These are phyloP conservation scores for Drosophila simulans DNA, from an alignment of 1,140 invertebrate species.

Conservation along the genomic window DNA sequence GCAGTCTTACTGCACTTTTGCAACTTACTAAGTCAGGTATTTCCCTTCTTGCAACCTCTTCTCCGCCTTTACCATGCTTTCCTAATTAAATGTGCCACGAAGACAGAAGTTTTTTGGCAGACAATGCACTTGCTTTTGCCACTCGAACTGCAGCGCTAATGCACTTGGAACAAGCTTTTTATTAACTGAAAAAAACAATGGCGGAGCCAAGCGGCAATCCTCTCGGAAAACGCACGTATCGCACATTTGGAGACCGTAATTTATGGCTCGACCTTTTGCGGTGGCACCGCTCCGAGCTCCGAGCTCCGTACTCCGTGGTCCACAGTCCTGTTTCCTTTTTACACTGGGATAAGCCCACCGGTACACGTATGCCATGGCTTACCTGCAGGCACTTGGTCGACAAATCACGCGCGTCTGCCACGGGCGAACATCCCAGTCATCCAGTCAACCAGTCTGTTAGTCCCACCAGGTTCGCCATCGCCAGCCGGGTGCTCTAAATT, in stretches of 20 bases:
- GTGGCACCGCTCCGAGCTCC: background rate
- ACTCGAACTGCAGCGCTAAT: slow-evolving; percentile 45
- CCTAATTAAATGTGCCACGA: slow-evolving; percentile 57
- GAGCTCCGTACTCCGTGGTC: background rate
- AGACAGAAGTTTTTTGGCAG: slow-evolving; percentile 31
- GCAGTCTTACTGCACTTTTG: slow-evolving; percentile 12
- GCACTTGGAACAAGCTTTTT: slow-evolving; percentile 53
- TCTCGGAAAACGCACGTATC: slow-evolving; percentile 46
- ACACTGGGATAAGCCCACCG: slow-evolving; percentile 6
- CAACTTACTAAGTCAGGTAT: slow-evolving; percentile 15
- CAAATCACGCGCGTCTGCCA: slow-evolving; percentile 54
- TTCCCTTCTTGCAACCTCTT: slow-evolving; percentile 11
- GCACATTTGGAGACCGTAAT: slow-evolving; percentile 63
- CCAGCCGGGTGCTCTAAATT: slow-evolving; percentile 51
- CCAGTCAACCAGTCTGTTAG: slow-evolving; percentile 11
- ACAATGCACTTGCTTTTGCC: slow-evolving; percentile 26
- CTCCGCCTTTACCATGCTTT: slow-evolving; percentile 11
- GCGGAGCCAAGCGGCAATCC: slow-evolving; percentile 25
- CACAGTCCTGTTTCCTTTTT: background rate
- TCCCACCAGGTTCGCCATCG: slow-evolving; percentile 11
- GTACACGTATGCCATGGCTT: slow-evolving; percentile 20
- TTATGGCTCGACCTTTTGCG: slow-evolving; percentile 48
- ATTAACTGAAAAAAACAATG: slow-evolving; percentile 39
- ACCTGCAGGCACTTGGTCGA: slow-evolving; percentile 35
- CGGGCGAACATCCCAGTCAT: slow-evolving; percentile 16